phyloP scores from a whole-genome alignment of 2,797 vertebrate species.

The Labroides dimidiatus region DNA sequence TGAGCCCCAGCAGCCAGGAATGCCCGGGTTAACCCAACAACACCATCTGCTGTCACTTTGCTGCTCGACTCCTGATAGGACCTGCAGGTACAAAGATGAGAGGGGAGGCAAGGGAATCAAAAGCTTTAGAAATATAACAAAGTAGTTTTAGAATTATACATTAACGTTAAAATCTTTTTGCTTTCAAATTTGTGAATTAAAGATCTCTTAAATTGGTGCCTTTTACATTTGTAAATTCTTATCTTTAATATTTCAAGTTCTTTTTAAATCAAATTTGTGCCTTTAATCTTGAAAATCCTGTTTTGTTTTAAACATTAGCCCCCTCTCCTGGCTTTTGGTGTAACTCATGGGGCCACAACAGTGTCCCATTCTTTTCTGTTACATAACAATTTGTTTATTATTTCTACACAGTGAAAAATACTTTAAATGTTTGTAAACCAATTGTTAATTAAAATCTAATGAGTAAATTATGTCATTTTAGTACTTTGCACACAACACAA shows the following conservation, averaged over 20 bases:
- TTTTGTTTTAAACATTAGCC: not conserved
- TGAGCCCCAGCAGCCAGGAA: conserved; percentile 97
- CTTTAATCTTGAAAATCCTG: no score
- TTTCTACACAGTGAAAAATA: no score
- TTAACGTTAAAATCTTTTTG: not conserved
- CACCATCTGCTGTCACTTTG: conserved; percentile 95
- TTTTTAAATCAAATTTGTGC: no score
- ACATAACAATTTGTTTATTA: not conserved
- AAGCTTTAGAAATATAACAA: not conserved
- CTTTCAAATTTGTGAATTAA: no score
- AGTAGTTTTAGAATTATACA: no score
- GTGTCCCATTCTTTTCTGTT: not conserved
- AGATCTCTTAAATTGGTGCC: no score
- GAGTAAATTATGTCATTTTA: no score
- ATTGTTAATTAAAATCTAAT: no score
- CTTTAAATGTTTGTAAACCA: no score
- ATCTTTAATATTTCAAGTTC: no score
- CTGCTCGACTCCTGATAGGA: conserved; percentile 95
- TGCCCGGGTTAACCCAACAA: conserved; percentile 94
- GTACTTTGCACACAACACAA: no score
- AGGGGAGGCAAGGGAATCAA: not conserved
- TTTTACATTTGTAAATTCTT: no score
- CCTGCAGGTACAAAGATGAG: conserved; percentile 58
- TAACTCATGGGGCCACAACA: not conserved
- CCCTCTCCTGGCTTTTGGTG: not conserved